Percentiles rank a stretch among this genome's conserved stretches.
Evolutionary conservation across 2,797 vertebrate species (phyloP).

Genomic region (Kryptolebias ocellatus): DNA sequence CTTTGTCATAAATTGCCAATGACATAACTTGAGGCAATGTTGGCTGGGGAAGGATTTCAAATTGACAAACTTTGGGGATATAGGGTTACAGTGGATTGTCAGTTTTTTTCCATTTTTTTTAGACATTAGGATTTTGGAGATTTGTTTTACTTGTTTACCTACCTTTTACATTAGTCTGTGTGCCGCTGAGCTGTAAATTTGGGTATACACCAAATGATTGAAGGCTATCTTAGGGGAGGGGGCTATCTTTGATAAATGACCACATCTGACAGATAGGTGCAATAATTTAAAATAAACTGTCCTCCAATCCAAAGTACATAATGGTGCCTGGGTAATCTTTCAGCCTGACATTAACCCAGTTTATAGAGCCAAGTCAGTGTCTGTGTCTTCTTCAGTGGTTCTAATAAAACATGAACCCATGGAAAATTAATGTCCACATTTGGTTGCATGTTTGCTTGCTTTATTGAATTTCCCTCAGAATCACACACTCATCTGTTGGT

Average conservation of each 20-base stretch:
- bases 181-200: background rate
- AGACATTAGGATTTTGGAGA: background rate
- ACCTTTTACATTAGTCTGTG: background rate
- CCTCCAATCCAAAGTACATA: background rate
- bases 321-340: background rate
- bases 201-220: background rate
- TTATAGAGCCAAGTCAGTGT: background rate
- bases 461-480: conserved; percentile 4
- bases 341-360: background rate
- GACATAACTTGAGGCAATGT: conserved; percentile 1
- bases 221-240: background rate
- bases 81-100: background rate
- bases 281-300: background rate
- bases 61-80: background rate
- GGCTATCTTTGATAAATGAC: too few relatives aligned
- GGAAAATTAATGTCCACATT: background rate
- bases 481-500: background rate
- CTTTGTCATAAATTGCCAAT: conserved; percentile 1
- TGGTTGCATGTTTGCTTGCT: background rate
- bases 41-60: background rate
- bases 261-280: background rate
- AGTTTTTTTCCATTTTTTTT: too few relatives aligned
- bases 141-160: background rate
- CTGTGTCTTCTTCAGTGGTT: background rate
- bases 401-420: too few relatives aligned